Percentiles rank a stretch among this genome's conserved stretches.
phyloP scores from a whole-genome alignment of 2,888 invertebrate genomes.

The Temnothorax rugatulus region DNA sequence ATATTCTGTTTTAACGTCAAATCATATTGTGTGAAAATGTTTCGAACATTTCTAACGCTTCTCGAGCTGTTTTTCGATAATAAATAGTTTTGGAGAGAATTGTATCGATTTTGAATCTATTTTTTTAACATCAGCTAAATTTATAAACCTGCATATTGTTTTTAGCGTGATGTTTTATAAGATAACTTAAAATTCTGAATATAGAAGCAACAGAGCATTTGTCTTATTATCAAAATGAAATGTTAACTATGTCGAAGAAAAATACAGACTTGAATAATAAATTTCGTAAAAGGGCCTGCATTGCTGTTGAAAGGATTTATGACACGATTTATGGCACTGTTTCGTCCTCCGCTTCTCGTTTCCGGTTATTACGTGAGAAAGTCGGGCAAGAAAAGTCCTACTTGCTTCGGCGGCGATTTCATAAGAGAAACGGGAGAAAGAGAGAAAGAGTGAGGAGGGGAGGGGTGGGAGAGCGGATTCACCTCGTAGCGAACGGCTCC shows the following conservation, averaged over 20 bases:
- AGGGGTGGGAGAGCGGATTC: background rate
- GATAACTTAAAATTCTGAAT: background rate
- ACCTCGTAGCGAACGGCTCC: constrained; percentile 61
- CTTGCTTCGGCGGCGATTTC: constrained; percentile 37
- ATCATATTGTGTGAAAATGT: background rate
- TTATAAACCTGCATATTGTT: background rate
- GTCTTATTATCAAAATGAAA: background rate
- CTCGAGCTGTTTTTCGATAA: background rate
- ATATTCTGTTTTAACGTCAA: background rate
- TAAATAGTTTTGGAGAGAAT: background rate
- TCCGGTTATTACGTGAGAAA: constrained; percentile 74
- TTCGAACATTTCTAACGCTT: too few species aligned
- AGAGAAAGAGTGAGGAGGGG: background rate
- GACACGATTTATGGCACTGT: constrained; percentile 62
- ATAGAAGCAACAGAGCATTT: too few species aligned
- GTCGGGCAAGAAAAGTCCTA: constrained; percentile 72
- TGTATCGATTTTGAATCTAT: background rate
- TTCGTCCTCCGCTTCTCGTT: constrained; percentile 70
- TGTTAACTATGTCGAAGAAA: background rate
- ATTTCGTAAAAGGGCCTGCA: constrained; percentile 62
- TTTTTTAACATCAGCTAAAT: background rate
- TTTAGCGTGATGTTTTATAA: background rate
- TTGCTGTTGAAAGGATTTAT: constrained; percentile 65
- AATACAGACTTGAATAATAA: constrained; percentile 56
- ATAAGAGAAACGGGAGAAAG: background rate